phyloP scores from a whole-genome alignment of 2,888 invertebrate species.

The Eristalis arbustorum region DNA sequence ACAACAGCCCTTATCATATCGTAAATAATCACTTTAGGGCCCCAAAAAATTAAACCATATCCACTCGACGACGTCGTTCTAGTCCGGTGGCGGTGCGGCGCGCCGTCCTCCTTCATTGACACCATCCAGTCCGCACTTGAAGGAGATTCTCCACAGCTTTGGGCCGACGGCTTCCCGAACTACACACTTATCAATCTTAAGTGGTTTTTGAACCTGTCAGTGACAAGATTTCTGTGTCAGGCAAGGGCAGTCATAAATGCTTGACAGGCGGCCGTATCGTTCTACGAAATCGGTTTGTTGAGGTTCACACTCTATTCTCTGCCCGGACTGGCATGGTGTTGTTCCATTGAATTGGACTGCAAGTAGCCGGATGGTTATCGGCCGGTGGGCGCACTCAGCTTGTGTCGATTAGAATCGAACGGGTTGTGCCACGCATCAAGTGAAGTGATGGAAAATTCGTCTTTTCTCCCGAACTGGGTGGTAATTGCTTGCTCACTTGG shows the following conservation, averaged over 20 bases:
- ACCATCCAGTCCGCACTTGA: not conserved
- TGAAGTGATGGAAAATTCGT: not conserved
- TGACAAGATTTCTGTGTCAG: conserved; percentile 57
- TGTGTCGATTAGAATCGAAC: conserved; percentile 50
- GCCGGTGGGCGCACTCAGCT: too few relatives aligned
- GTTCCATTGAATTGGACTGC: conserved; percentile 5
- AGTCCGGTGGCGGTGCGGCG: not conserved
- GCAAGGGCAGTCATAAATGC: conserved; percentile 49
- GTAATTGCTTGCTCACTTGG: not conserved
- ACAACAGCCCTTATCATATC: conserved; percentile 33
- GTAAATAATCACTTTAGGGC: conserved; percentile 42
- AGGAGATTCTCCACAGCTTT: conserved; percentile 1
- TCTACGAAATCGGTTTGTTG: conserved; percentile 56
- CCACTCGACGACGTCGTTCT: conserved; percentile 20
- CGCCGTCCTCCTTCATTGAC: not conserved
- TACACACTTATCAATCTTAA: conserved; percentile 53
- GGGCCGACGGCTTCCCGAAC: not conserved
- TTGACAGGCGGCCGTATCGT: conserved; percentile 53
- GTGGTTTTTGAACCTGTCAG: conserved; percentile 56
- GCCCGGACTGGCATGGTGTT: not conserved
- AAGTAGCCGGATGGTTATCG: conserved; percentile 53
- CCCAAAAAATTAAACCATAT: conserved; percentile 37
- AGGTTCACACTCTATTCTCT: conserved; percentile 30
- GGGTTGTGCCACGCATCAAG: conserved; percentile 61
- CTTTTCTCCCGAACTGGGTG: not conserved